These are phyloP conservation scores for Dicycla oo DNA, from an alignment of 2,888 invertebrate genomes.

Conservation along the genomic window DNA sequence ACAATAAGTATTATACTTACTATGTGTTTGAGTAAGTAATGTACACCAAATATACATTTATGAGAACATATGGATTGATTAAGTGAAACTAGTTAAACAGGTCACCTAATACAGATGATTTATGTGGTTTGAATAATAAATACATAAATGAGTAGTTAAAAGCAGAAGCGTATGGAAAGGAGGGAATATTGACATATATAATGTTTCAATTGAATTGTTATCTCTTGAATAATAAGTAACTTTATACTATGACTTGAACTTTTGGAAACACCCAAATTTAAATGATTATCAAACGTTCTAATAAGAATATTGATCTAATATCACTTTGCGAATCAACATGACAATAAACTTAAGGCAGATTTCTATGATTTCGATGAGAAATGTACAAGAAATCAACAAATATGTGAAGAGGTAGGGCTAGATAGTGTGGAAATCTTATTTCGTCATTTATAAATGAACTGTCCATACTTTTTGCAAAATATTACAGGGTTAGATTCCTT, in stretches of 20 bases:
- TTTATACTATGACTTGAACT: constrained; percentile 7
- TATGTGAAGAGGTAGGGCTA: constrained; percentile 14
- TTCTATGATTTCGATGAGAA: neutral
- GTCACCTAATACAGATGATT: neutral
- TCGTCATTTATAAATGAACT: constrained; percentile 21
- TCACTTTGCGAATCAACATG: neutral
- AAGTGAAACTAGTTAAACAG: neutral
- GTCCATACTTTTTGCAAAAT: neutral
- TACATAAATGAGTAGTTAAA: neutral
- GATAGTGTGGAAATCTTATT: constrained; percentile 50
- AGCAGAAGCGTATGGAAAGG: neutral
- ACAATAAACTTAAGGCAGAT: neutral
- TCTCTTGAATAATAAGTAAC: constrained; percentile 11
- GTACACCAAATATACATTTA: neutral
- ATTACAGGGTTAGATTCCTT: constrained; percentile 75
- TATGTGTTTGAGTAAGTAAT: neutral
- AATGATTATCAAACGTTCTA: constrained; percentile 17
- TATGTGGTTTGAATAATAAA: neutral
- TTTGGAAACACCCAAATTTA: neutral
- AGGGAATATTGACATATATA: neutral
- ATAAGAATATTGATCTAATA: neutral
- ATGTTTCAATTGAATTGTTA: neutral
- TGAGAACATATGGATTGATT: constrained; percentile 32
- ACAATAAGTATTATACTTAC: neutral
- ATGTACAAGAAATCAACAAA: constrained; percentile 8